Percentiles rank a stretch among this genome's conserved stretches.
Conservation (phyloP, 2,113 vertebrate species). For the Hassar affinis region DNA sequence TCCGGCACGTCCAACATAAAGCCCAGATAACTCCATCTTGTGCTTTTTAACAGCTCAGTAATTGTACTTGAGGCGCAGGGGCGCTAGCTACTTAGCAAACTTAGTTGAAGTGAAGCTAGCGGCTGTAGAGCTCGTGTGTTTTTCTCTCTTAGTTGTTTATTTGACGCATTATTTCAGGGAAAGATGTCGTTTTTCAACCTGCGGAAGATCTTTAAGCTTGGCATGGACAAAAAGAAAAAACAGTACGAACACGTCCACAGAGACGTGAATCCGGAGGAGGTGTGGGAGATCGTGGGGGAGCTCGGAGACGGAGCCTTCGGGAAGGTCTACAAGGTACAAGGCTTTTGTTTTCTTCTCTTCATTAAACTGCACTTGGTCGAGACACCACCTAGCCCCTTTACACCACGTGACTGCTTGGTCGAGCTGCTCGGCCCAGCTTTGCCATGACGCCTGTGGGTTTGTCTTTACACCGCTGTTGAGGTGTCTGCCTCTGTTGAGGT, state of each 20-base stretch:
- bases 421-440: neutral
- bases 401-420: neutral
- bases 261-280: slow-evolving; percentile 92
- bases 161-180: neutral
- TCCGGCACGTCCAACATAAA: neutral
- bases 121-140: neutral
- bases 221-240: slow-evolving; percentile 93
- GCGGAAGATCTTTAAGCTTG: slow-evolving; percentile 97
- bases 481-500: neutral
- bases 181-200: slow-evolving; percentile 99
- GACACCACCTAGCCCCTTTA: neutral
- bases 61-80: neutral
- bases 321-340: slow-evolving; percentile 95
- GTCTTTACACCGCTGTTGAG: too few species aligned
- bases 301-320: slow-evolving; percentile 97
- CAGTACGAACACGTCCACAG: slow-evolving; percentile 97
- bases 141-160: neutral
- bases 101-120: slow-evolving; percentile 58
- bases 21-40: neutral
- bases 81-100: slow-evolving; percentile 43
- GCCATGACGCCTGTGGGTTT: neutral
- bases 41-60: neutral
- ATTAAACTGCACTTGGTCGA: neutral
- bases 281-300: slow-evolving; percentile 95
- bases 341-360: neutral